Evolutionary conservation across 2,113 vertebrate species (phyloP), one percentile per base, ranked within the genome.

Genomic region (Ammospiza nelsoni): DNA sequence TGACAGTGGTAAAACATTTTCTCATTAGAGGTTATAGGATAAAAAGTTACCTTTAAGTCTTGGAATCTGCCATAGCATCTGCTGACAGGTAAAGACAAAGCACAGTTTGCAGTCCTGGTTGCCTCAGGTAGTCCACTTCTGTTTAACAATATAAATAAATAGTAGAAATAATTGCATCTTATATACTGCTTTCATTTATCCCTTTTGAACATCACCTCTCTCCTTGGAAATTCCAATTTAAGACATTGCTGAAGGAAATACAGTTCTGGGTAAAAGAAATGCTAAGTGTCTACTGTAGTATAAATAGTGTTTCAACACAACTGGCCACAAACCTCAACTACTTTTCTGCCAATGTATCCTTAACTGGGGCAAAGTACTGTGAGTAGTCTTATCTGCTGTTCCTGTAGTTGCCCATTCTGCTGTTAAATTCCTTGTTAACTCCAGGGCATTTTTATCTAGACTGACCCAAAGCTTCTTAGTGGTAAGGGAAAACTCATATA

Each of bases 321-420:
- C 24, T 66, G 12, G 11, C 24, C 3, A 4, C 9, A 44, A 57
- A 59, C 37, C 24, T 48, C 19, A 51, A 13, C 22, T 72, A 51
- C 59, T 52, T 71, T 67, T 37, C 9, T 71, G 51, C 29, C 17
- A 43, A 25, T 19, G 20, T 82, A 15, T 75, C 85, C 57, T 74
- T 79, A 75, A 48, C 9, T 0, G 2, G 17, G 28, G 21, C 0
- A 0, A 87, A 79, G 27, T 12, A 4, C 41, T 83, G 2, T 8
- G 28, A 62, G 29, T 24, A 79, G 21, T 28, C 37, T 48, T 37
- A 5, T 19, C 23, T 65, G 44, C 35, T 79, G 6, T 22, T 76
- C 20, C 41, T 83, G 35, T 43, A 65, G 54, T 27, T 82, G 17
- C 6, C 17, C 6, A 3, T 35, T 72, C 22, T 44, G 49, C n/a